Base-by-base conservation (phyloP, 2,113 vertebrate genomes). In the Centropus bengalensis region DNA sequence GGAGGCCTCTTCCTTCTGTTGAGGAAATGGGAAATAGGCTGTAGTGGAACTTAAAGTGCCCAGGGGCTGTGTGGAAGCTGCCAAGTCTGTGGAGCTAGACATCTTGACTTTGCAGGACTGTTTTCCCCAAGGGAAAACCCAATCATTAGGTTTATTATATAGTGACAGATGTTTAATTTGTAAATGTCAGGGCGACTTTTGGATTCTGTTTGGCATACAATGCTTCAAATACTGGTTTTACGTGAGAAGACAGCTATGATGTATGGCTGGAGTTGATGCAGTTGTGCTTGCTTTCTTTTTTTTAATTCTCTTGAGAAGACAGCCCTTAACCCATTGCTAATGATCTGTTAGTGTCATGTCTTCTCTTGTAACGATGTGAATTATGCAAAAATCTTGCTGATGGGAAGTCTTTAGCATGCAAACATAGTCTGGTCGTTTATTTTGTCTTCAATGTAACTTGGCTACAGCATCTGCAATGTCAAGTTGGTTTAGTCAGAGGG, bases 111-210 rank as follows among this genome's bases (percentile, higher is more conserved):
- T 47, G 70, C 51, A 89, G 73, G 42, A 62, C 59, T 73, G 14
- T 90, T 88, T 63, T 77, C 71, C 80, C 44, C 14, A 7, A 56
- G 51, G 88, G 63, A 18, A 58, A 82, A 59, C 49, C n/a, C 49
- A 82, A 2, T 93, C 1, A 1, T 88, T 55, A 51, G 73, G 68
- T 90, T 95, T 90, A 83, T 95, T 92, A 56, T 91, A 55, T 22
- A 51, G 40, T 88, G 88, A 83, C 76, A 83, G 90, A 70, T 90
- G 82, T 93, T 96, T 96, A 81, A 95, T 91, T 94, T 95, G 75
- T 95, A 91, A 91, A 91, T 80, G 92, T 89, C 88, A 77, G 0
- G 0, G 64, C 55, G 81, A 51, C 88, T 93, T 90, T 73, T 83
- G 82, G 82, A 40, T 60, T 86, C 55, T 77, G 52, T 76, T 91